Conservation (phyloP, 1,140 invertebrate species). For the Caenorhabditis elegans region WBcel235 BX284603.4:5186501-5187000, state of each 20-base stretch:
- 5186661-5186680: not conserved
- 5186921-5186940: slow-evolving; percentile 26
- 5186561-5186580: not conserved
- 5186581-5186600: not conserved
- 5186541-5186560: not conserved
- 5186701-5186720: slow-evolving; percentile 93
- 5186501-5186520: slow-evolving; percentile 7
- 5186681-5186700: slow-evolving; percentile 67
- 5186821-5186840: slow-evolving; percentile 71
- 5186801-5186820: slow-evolving; percentile 73
- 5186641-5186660: slow-evolving; percentile 26
- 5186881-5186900: slow-evolving; percentile 45
- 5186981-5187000: slow-evolving; percentile 93
- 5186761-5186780: slow-evolving; percentile 71
- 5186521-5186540: not conserved
- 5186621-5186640: slow-evolving; percentile 25
- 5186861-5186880: slow-evolving; percentile 77
- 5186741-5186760: slow-evolving; percentile 90
- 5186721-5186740: slow-evolving; percentile 83
- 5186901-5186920: slow-evolving; percentile 73
- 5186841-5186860: slow-evolving; percentile 46
- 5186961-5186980: no score
- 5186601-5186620: not conserved
- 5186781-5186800: slow-evolving; percentile 7
- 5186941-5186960: no score